These are phyloP conservation scores for Channallabes apus DNA, from an alignment of 2,797 vertebrate species.

Conservation along the genomic window DNA sequence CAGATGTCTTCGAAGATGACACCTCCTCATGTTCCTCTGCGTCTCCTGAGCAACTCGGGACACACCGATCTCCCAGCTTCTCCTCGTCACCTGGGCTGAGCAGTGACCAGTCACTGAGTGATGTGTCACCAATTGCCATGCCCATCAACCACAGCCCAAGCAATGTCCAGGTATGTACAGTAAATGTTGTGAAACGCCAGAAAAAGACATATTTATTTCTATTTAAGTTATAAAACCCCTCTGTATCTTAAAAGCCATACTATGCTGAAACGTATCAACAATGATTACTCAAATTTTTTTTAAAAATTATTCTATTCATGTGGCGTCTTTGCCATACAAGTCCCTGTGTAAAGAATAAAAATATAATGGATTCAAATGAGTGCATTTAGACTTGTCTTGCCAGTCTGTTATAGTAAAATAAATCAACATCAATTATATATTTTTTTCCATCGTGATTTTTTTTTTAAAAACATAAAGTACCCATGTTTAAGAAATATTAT, in stretches of 20 bases:
- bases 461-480: background rate
- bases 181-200: background rate
- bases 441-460: too few relatives aligned
- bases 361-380: background rate
- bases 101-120: constrained; percentile 74
- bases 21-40: constrained; percentile 75
- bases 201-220: background rate
- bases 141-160: constrained; percentile 65
- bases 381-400: background rate
- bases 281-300: background rate
- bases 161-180: constrained; percentile 67
- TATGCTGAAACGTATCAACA: background rate
- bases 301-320: background rate
- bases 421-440: background rate
- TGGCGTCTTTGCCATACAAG: background rate
- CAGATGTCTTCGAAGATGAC: constrained; percentile 83
- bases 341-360: background rate
- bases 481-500: background rate
- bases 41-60: constrained; percentile 68
- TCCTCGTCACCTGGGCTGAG: constrained; percentile 69
- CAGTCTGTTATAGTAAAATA: background rate
- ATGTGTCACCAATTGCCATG: constrained; percentile 68
- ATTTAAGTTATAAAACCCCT: background rate
- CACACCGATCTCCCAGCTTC: constrained; percentile 68
- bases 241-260: background rate